Conservation (phyloP, 2,113 vertebrate species). For the Pollimyrus isidori region DNA sequence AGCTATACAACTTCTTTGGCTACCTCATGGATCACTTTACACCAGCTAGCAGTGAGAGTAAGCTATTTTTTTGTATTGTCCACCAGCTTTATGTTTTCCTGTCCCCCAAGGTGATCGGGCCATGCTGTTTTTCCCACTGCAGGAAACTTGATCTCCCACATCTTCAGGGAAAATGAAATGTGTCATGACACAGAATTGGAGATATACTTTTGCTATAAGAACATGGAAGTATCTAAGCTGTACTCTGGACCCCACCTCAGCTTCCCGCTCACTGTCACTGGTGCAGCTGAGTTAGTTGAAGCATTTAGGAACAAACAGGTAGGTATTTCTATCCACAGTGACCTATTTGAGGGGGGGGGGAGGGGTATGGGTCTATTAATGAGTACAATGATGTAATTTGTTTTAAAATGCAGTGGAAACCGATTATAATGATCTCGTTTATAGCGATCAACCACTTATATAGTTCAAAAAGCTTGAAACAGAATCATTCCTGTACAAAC, state of each 20-base stretch:
- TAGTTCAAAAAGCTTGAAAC: too few relatives aligned
- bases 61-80: constrained; percentile 37
- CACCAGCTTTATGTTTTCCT: background rate
- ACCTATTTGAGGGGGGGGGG: background rate
- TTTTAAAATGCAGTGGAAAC: background rate
- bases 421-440: too few relatives aligned
- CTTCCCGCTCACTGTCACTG: constrained; percentile 75
- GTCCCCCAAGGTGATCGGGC: background rate
- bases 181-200: constrained; percentile 63
- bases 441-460: too few relatives aligned
- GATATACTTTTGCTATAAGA: constrained; percentile 64
- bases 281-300: constrained; percentile 75
- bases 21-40: constrained; percentile 85
- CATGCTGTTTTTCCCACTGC: background rate
- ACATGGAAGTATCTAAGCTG: constrained; percentile 62
- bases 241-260: constrained; percentile 73
- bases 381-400: background rate
- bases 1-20: constrained; percentile 87
- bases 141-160: constrained; percentile 79
- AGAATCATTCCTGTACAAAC: too few relatives aligned
- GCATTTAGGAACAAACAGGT: constrained; percentile 85
- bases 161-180: constrained; percentile 65
- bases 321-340: constrained; percentile 36
- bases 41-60: constrained; percentile 73
- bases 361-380: background rate